phyloP scores from a whole-genome alignment of 1,140 invertebrate genomes.

The Cherax destructor region DNA sequence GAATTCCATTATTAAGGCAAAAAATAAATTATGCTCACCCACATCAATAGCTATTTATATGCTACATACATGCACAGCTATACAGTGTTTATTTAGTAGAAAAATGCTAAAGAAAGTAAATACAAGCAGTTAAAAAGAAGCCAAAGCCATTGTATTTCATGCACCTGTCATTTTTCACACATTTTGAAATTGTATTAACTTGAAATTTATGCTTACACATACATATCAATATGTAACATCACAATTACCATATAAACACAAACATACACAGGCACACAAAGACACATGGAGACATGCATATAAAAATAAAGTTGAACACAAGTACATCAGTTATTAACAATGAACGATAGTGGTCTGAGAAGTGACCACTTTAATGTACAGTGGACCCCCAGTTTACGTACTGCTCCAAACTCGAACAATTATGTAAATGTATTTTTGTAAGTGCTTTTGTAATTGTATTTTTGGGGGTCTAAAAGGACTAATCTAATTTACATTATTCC shows the following conservation, averaged over 20 bases:
- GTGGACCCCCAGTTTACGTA: no score
- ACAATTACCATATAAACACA: neutral
- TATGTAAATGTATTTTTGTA: no score
- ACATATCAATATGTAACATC: conserved; percentile 17
- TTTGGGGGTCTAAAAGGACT: no score
- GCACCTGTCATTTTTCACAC: no score
- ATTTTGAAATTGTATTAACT: neutral
- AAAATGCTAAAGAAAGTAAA: no score
- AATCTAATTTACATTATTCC: no score
- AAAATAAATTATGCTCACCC: conserved; percentile 5
- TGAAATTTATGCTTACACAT: neutral
- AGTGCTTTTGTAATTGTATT: no score
- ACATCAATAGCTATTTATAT: conserved; percentile 44
- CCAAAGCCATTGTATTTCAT: no score
- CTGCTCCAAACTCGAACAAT: no score
- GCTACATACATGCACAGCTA: conserved; percentile 24
- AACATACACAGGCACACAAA: neutral
- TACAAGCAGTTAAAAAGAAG: no score
- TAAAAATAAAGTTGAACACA: neutral
- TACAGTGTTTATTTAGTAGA: conserved; percentile 11
- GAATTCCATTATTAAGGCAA: no score
- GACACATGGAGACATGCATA: neutral
- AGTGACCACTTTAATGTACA: no score
- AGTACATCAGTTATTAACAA: neutral
- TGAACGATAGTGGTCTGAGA: neutral